These are phyloP conservation scores for Leucophenga varia DNA, from an alignment of 1,140 invertebrate genomes.

Conservation along the genomic window DNA sequence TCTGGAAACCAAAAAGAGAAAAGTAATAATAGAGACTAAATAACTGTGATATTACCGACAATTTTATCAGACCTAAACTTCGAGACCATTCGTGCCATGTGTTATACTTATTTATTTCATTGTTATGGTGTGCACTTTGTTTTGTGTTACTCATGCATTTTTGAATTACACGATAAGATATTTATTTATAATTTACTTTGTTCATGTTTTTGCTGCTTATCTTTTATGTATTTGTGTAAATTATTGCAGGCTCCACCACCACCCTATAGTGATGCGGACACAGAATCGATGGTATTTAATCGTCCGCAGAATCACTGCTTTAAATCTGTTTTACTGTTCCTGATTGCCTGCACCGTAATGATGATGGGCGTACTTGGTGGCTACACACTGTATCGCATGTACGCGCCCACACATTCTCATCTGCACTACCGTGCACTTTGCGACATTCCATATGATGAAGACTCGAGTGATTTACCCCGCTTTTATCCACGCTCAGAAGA, in stretches of 20 bases:
- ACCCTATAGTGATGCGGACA: slow-evolving; percentile 47
- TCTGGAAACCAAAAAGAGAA: too few relatives aligned
- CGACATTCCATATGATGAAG: slow-evolving; percentile 65
- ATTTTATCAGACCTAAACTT: too few relatives aligned
- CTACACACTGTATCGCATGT: slow-evolving; percentile 75
- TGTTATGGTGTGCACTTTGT: too few relatives aligned
- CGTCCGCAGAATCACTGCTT: slow-evolving; percentile 61
- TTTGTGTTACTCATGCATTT: too few relatives aligned
- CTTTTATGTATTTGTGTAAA: too few relatives aligned
- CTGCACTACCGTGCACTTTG: slow-evolving; percentile 68
- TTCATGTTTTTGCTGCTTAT: too few relatives aligned
- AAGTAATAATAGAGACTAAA: too few relatives aligned
- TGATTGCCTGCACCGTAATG: slow-evolving; percentile 72
- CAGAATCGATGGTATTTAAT: slow-evolving; percentile 57
- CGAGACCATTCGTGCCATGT: too few relatives aligned
- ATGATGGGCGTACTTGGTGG: slow-evolving; percentile 75
- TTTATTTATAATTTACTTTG: too few relatives aligned
- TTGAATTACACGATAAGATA: too few relatives aligned
- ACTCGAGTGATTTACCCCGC: slow-evolving; percentile 42
- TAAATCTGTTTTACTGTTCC: slow-evolving; percentile 69
- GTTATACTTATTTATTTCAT: too few relatives aligned
- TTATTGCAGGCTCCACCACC: slow-evolving; percentile 14
- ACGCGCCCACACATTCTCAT: slow-evolving; percentile 64
- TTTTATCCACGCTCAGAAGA: slow-evolving; percentile 42
- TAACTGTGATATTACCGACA: too few relatives aligned